Evolutionary conservation across 1,140 invertebrate genomes (phyloP).

Genomic region (Spodoptera frugiperda): DNA sequence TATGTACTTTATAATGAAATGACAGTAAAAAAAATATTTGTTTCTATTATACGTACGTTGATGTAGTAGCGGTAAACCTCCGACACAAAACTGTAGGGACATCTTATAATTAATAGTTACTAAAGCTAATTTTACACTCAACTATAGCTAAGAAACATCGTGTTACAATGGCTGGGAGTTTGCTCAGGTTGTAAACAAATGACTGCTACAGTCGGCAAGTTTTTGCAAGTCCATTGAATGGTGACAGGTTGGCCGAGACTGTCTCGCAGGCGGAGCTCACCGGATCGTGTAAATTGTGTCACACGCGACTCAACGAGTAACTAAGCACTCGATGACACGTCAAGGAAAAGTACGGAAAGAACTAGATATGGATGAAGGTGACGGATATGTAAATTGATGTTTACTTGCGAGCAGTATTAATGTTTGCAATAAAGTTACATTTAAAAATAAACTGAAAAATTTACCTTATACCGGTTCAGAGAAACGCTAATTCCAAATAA

Average conservation of each 20-base stretch:
- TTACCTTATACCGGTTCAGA: neutral
- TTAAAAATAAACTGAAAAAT: no score
- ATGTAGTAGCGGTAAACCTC: no score
- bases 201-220: constrained; percentile 4
- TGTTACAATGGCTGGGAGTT: neutral
- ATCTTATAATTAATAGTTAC: no score
- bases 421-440: no score
- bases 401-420: no score
- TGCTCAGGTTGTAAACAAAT: constrained; percentile 7
- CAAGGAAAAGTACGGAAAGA: no score
- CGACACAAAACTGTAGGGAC: no score
- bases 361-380: no score
- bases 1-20: neutral
- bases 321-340: neutral
- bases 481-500: constrained; percentile 6
- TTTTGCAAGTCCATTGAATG: constrained; percentile 37
- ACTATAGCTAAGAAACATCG: neutral
- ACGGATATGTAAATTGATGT: no score
- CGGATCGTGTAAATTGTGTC: constrained; percentile 61
- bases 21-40: no score
- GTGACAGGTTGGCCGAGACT: constrained; percentile 22
- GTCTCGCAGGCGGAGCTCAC: neutral
- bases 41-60: no score
- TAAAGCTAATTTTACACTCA: no score
- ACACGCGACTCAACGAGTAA: constrained; percentile 1